Evolutionary conservation across 2,113 vertebrate species (phyloP), one percentile per base, ranked within the genome.

Genomic region (Ctenodactylus gundi): DNA sequence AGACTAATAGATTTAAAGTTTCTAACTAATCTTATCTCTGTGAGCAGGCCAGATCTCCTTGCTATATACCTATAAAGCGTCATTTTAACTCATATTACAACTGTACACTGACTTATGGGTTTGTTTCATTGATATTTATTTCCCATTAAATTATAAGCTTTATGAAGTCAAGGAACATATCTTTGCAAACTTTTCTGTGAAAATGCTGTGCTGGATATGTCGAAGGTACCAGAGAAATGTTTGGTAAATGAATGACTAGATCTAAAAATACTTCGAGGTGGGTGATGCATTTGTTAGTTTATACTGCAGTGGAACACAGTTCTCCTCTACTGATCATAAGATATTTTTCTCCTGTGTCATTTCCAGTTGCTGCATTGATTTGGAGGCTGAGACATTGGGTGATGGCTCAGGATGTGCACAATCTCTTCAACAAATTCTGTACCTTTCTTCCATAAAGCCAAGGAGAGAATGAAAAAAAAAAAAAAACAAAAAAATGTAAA

Each of bases 161-260:
- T 17, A 21, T 31, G 39, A 93, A 23, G 46, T 70, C 7, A 82
- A 86, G 41, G n/a, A 49, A 1, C 8, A 23, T 70, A 12, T 70
- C 5, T 44, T 83, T 46, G 23, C 34, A 51, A 4, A 80, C 4
- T 4, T 44, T 70, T 83, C 7, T 84, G n/a, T 93, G 49, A 55
- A 15, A 12, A 55, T 12, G 34, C 18, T 29, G 13, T 62, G 20
- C 8, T 3, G 94, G 36, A 49, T 31, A 57, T 2, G n/a, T 72
- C 93, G 25, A 49, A 70, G 34, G 44, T 27, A 83, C 60, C 78
- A 18, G 18, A 44, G 77, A 82, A 82, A 55, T 85, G 55, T 73
- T 58, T 85, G 21, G 76, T 92, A 57, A 95, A 46, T 93, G 23
- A 76, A 67, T 93, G 88, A 57, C 25, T 91, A 49, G 21, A 51